Evolutionary conservation across 2,797 vertebrate genomes (phyloP).

Genomic region (Gephyroberyx darwinii): DNA sequence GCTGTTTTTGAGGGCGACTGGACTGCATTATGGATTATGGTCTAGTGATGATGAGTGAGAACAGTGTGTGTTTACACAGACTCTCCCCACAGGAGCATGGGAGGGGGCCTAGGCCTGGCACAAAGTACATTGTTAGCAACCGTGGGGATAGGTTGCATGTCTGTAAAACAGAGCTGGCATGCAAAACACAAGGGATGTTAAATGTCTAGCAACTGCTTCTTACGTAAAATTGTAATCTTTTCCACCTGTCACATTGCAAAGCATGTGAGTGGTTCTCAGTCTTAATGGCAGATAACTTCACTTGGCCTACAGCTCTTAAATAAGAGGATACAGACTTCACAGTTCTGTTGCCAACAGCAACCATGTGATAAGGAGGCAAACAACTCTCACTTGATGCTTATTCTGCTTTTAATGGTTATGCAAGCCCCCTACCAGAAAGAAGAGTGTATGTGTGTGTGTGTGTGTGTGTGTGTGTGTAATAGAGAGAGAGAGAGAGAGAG

Average conservation of each 20-base stretch:
- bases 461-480: not conserved
- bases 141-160: conserved; percentile 58
- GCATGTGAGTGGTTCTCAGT: not conserved
- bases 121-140: conserved; percentile 57
- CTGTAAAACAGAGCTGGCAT: conserved; percentile 48
- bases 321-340: conserved; percentile 11
- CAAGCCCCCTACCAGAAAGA: not conserved
- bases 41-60: conserved; percentile 63
- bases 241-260: not conserved
- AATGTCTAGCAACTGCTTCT: conserved; percentile 15
- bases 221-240: not conserved
- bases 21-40: conserved; percentile 74
- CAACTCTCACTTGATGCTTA: conserved; percentile 13
- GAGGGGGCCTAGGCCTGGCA: conserved; percentile 61
- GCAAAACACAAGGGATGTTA: conserved; percentile 27
- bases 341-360: conserved; percentile 27
- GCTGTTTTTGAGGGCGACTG: conserved; percentile 57
- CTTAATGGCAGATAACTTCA: conserved; percentile 11
- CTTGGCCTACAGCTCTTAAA: conserved; percentile 13
- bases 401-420: conserved; percentile 30
- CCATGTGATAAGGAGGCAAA: conserved; percentile 12
- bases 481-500: too few relatives aligned
- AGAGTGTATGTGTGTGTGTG: not conserved
- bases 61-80: conserved; percentile 69
- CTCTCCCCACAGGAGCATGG: conserved; percentile 66